phyloP scores from a whole-genome alignment of 2,888 invertebrate species.

The Artemia sinica region DNA sequence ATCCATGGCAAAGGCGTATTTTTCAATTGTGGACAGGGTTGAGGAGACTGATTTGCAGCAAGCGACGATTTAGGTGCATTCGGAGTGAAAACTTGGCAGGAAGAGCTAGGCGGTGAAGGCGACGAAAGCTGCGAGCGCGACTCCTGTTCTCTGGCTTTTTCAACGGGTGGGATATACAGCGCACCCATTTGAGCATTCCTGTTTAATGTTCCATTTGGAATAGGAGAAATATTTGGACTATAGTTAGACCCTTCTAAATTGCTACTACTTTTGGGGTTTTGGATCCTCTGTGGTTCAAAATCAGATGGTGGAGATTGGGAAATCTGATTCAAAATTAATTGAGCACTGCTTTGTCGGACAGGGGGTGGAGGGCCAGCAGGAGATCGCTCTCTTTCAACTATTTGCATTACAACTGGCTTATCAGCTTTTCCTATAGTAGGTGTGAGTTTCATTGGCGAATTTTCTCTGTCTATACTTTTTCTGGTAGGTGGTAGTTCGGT shows the following conservation, averaged over 20 bases:
- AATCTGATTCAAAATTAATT: not conserved
- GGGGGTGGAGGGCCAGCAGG: constrained; percentile 2
- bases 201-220: not conserved
- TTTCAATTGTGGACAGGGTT: constrained; percentile 32
- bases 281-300: not conserved
- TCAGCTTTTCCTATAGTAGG: constrained; percentile 13
- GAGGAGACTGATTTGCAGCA: constrained; percentile 27
- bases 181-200: constrained; percentile 25
- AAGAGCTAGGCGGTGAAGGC: constrained; percentile 23
- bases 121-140: not conserved
- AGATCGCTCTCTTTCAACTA: not conserved
- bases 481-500: constrained; percentile 12
- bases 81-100: constrained; percentile 39
- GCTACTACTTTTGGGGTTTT: not conserved
- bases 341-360: constrained; percentile 9
- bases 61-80: constrained; percentile 40
- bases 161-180: constrained; percentile 30
- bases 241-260: not conserved
- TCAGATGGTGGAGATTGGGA: not conserved
- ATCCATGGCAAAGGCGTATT: constrained; percentile 46
- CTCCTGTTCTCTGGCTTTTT: not conserved
- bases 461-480: constrained; percentile 17
- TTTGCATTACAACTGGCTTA: constrained; percentile 16
- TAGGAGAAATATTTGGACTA: not conserved
- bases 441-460: constrained; percentile 15